Evolutionary conservation across 2,797 vertebrate species (phyloP).

Genomic region (Nothura maculosa): DNA sequence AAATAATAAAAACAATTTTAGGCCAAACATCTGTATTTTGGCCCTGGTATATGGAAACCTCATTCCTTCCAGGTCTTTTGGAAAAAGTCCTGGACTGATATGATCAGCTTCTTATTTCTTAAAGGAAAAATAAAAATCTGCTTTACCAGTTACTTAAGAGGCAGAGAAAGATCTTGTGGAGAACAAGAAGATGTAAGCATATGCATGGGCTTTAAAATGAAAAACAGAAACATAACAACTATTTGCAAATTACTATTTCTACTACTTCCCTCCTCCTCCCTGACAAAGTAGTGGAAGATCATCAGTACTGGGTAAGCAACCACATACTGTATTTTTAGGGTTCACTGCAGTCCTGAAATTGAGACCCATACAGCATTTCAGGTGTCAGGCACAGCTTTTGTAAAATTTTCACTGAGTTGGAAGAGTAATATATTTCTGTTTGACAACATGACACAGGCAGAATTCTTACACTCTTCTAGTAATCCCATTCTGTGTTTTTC

Average conservation of each 20-base stretch:
- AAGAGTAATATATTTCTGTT: conserved; percentile 6
- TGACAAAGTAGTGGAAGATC: conserved; percentile 9
- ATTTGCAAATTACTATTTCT: conserved; percentile 17
- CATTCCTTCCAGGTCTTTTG: conserved; percentile 60
- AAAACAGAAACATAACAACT: conserved; percentile 1
- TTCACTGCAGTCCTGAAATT: neutral
- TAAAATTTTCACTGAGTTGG: conserved; percentile 38
- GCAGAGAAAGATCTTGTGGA: neutral
- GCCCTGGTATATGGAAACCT: conserved; percentile 46
- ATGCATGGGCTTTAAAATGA: conserved; percentile 26
- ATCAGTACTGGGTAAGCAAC: neutral
- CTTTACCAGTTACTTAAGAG: conserved; percentile 33
- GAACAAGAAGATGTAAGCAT: neutral
- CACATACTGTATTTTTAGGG: conserved; percentile 20
- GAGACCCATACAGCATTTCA: conserved; percentile 7
- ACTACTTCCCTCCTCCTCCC: neutral
- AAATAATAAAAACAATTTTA: conserved; percentile 63
- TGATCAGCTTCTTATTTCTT: conserved; percentile 33
- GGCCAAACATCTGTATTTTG: conserved; percentile 68
- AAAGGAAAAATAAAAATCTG: conserved; percentile 19
- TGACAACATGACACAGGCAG: neutral
- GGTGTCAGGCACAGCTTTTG: conserved; percentile 8
- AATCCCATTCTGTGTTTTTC: conserved; percentile 38
- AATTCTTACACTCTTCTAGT: conserved; percentile 26
- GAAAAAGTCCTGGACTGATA: conserved; percentile 56